Conservation (phyloP, 2,888 invertebrate species). For the Odontocolon sp. region DNA sequence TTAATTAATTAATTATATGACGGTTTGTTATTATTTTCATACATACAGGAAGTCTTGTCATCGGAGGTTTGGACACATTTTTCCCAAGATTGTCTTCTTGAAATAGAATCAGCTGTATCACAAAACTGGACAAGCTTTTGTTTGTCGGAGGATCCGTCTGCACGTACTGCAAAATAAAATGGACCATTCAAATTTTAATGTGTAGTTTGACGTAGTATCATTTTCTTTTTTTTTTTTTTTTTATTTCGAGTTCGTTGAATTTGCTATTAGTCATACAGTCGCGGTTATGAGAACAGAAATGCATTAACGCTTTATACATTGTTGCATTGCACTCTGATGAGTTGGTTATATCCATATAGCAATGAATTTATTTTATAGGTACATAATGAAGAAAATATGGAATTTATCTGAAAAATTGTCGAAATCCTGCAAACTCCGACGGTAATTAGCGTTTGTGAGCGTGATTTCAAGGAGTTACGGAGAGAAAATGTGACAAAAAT, state of each 20-base stretch:
- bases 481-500: conserved; percentile 3
- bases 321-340: no score
- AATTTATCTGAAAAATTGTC: no score
- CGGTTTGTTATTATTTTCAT: conserved; percentile 27
- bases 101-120: conserved; percentile 95
- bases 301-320: no score
- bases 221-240: not conserved
- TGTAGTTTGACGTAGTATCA: no score
- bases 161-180: conserved; percentile 86
- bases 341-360: no score
- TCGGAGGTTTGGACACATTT: conserved; percentile 94
- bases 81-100: conserved; percentile 98
- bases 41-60: conserved; percentile 92
- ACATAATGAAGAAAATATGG: no score
- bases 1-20: not conserved
- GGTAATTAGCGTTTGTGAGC: not conserved
- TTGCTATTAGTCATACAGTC: not conserved
- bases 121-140: conserved; percentile 92
- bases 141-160: conserved; percentile 97
- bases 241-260: not conserved
- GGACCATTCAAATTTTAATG: not conserved
- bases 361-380: no score
- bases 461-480: not conserved
- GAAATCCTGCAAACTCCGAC: not conserved
- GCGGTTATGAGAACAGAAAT: no score